Conservation (phyloP, 1,140 invertebrate genomes). For the Drosophila biarmipes region DNA sequence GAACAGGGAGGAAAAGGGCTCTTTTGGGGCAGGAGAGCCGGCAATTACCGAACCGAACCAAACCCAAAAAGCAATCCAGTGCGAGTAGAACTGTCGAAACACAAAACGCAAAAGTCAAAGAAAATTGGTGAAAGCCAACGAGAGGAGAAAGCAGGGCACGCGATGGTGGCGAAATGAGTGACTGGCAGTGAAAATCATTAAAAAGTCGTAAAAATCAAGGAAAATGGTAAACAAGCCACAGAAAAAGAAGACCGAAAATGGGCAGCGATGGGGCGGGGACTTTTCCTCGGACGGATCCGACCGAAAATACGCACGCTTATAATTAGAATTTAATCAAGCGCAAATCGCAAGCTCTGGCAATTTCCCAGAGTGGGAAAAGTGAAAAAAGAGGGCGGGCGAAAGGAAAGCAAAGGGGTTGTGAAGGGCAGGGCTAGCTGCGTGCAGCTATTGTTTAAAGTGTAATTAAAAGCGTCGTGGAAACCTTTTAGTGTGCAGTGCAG, state of each 20-base stretch:
- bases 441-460: conserved; percentile 77
- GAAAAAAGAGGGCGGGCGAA: background rate
- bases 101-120: conserved; percentile 71
- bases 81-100: conserved; percentile 28
- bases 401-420: conserved; percentile 35
- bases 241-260: conserved; percentile 31
- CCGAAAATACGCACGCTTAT: conserved; percentile 78
- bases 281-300: conserved; percentile 1
- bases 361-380: conserved; percentile 35
- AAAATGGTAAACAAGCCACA: conserved; percentile 70
- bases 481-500: conserved; percentile 68
- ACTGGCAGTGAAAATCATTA: conserved; percentile 83
- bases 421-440: conserved; percentile 22
- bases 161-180: conserved; percentile 80
- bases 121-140: conserved; percentile 55
- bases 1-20: background rate
- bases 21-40: conserved; percentile 9
- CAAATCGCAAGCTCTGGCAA: conserved; percentile 76
- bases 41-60: conserved; percentile 54
- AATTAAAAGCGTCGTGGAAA: conserved; percentile 78
- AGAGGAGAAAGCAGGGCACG: conserved; percentile 42
- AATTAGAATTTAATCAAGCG: conserved; percentile 83
- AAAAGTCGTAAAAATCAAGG: conserved; percentile 81
- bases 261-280: background rate
- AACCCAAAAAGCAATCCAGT: conserved; percentile 41